Conservation (phyloP, 2,888 invertebrate species). For the Ptychoptera contaminata region DNA sequence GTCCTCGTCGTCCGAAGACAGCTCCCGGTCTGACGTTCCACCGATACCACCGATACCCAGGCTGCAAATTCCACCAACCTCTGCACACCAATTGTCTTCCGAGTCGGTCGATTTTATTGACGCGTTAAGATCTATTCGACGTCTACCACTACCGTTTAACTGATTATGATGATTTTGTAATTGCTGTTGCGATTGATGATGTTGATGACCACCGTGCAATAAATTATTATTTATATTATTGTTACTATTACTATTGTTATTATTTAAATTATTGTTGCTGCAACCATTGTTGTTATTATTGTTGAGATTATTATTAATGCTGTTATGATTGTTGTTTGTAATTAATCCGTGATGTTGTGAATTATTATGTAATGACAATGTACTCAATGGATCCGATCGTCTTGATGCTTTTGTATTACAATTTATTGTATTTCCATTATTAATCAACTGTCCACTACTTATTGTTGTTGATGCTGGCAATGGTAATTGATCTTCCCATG, state of each 20-base stretch:
- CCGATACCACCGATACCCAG: slow-evolving; percentile 1
- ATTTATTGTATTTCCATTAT: slow-evolving; percentile 18
- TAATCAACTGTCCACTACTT: slow-evolving; percentile 12
- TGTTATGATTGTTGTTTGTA: no score
- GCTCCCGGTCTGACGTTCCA: slow-evolving; percentile 32
- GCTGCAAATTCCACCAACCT: slow-evolving; percentile 11
- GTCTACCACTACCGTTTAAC: slow-evolving; percentile 14
- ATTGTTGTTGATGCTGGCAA: slow-evolving; percentile 12
- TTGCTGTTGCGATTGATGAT: slow-evolving; percentile 21
- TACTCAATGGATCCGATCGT: slow-evolving; percentile 17
- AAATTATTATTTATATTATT: slow-evolving; percentile 21
- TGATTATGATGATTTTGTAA: slow-evolving; percentile 36
- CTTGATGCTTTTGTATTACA: slow-evolving; percentile 29
- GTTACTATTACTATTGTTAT: slow-evolving; percentile 19
- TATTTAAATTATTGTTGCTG: neutral
- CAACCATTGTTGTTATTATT: neutral
- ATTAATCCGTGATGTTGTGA: no score
- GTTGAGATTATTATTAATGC: neutral
- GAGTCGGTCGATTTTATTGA: slow-evolving; percentile 31
- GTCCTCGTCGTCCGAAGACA: slow-evolving; percentile 49
- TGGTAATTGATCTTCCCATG: slow-evolving; percentile 54
- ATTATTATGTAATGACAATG: slow-evolving; percentile 9
- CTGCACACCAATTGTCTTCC: slow-evolving; percentile 48
- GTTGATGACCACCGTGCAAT: no score
- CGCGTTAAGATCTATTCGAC: slow-evolving; percentile 18